Evolutionary conservation across 1,140 invertebrate species (phyloP).

Genomic region (Pseudomyrmex concolor): DNA sequence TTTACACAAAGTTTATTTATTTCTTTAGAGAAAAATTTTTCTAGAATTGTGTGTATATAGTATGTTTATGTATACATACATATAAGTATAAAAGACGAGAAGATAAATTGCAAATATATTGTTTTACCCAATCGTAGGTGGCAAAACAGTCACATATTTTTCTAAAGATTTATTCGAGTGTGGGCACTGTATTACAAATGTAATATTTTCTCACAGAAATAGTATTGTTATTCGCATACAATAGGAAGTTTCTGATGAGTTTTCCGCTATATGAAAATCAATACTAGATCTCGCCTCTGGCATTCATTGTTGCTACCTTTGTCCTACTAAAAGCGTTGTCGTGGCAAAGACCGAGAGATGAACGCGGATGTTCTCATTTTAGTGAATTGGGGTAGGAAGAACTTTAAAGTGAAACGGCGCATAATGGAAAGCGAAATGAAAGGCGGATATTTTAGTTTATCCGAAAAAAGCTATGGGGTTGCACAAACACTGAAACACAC

Average conservation of each 20-base stretch:
- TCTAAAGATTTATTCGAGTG: background rate
- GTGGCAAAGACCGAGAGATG: conserved; percentile 28
- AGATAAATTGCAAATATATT: background rate
- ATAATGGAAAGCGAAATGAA: conserved; percentile 9
- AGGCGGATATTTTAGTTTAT: conserved; percentile 17
- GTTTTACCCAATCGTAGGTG: too few relatives aligned
- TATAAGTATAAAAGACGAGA: background rate
- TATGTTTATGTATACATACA: too few relatives aligned
- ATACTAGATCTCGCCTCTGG: conserved; percentile 43
- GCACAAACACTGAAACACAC: background rate
- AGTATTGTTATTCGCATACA: background rate
- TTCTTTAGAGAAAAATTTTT: too few relatives aligned
- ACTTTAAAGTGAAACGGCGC: conserved; percentile 34
- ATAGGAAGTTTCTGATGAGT: conserved; percentile 36
- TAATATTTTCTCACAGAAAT: background rate
- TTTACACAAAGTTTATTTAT: too few relatives aligned
- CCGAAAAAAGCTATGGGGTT: background rate
- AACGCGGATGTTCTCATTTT: conserved; percentile 5
- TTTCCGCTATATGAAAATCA: conserved; percentile 59
- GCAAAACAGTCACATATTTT: too few relatives aligned
- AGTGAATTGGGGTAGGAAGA: conserved; percentile 61
- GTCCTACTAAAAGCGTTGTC: conserved; percentile 52
- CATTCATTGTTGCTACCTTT: conserved; percentile 50
- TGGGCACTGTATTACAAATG: background rate
- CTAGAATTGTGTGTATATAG: too few relatives aligned